Percentiles rank a stretch among this genome's conserved stretches.
phyloP scores from a whole-genome alignment of 2,888 invertebrate species.

The Erpobdella octoculata region DNA sequence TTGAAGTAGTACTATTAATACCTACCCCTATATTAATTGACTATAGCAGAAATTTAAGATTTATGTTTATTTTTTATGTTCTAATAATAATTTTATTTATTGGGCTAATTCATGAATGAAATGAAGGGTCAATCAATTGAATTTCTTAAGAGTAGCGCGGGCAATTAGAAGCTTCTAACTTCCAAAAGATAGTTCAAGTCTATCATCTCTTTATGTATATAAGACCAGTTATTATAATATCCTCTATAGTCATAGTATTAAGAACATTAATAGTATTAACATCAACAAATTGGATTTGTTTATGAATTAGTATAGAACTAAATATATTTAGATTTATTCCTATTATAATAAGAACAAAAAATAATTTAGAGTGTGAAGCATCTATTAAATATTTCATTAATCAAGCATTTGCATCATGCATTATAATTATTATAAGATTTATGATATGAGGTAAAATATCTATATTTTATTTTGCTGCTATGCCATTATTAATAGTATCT shows the following conservation, averaged over 20 bases:
- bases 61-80: slow-evolving; percentile 46
- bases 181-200: slow-evolving; percentile 37
- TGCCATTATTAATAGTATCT: neutral
- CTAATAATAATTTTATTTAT: slow-evolving; percentile 56
- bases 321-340: slow-evolving; percentile 38
- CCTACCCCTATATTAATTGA: slow-evolving; percentile 43
- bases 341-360: slow-evolving; percentile 30
- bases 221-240: slow-evolving; percentile 19
- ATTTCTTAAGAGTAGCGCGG: slow-evolving; percentile 41
- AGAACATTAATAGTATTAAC: slow-evolving; percentile 26
- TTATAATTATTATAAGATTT: slow-evolving; percentile 28
- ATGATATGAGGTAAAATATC: slow-evolving; percentile 8
- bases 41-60: too few species aligned
- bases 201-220: slow-evolving; percentile 31
- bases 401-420: slow-evolving; percentile 35
- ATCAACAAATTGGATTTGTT: slow-evolving; percentile 23
- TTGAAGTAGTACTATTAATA: slow-evolving; percentile 60
- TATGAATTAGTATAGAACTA: slow-evolving; percentile 38
- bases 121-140: slow-evolving; percentile 61
- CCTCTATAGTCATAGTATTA: neutral
- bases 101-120: slow-evolving; percentile 58
- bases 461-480: neutral
- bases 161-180: slow-evolving; percentile 38
- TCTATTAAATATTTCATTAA: slow-evolving; percentile 39
- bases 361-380: slow-evolving; percentile 35